A percentile compares a stretch with the other conserved stretches of the same genome.
Evolutionary conservation across 2,888 invertebrate genomes (phyloP).

Genomic region (Liposcelis brunnea): DNA sequence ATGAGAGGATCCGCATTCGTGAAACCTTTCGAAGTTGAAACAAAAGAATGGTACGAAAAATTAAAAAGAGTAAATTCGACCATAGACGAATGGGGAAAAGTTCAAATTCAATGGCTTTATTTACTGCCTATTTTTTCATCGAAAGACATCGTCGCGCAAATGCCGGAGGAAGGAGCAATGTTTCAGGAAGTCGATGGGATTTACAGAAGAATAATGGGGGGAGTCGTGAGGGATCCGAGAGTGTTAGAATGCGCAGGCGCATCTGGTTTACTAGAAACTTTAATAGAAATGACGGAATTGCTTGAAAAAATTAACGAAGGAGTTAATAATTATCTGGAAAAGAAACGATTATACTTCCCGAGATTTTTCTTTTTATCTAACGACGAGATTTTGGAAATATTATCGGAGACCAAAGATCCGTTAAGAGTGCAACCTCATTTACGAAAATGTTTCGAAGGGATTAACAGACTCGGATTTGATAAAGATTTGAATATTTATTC

Average conservation of each 20-base stretch:
- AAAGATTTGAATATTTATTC: constrained; percentile 50
- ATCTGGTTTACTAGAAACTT: constrained; percentile 47
- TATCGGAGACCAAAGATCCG: constrained; percentile 79
- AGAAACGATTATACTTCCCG: constrained; percentile 59
- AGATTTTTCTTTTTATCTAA: constrained; percentile 83
- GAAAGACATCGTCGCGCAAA: constrained; percentile 67
- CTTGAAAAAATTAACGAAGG: constrained; percentile 70
- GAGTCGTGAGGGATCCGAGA: constrained; percentile 41
- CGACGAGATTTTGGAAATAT: constrained; percentile 76
- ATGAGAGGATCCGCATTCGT: constrained; percentile 78
- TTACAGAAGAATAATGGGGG: constrained; percentile 47
- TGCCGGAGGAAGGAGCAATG: constrained; percentile 68
- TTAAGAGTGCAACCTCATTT: constrained; percentile 68
- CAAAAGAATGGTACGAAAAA: constrained; percentile 39
- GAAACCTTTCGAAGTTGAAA: constrained; percentile 57
- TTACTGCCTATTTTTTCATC: constrained; percentile 74
- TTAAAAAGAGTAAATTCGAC: constrained; percentile 48
- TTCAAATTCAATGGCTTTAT: constrained; percentile 74
- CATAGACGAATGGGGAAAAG: constrained; percentile 70
- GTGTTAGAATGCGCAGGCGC: constrained; percentile 48
- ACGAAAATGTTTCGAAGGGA: constrained; percentile 78
- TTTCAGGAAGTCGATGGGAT: constrained; percentile 54
- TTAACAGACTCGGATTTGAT: constrained; percentile 56
- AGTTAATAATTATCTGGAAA: constrained; percentile 65
- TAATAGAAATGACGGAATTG: constrained; percentile 46